A percentile compares a stretch with the other conserved stretches of the same genome.
Evolutionary conservation across 2,888 invertebrate species (phyloP).

Genomic region (Aporophyla nigra): DNA sequence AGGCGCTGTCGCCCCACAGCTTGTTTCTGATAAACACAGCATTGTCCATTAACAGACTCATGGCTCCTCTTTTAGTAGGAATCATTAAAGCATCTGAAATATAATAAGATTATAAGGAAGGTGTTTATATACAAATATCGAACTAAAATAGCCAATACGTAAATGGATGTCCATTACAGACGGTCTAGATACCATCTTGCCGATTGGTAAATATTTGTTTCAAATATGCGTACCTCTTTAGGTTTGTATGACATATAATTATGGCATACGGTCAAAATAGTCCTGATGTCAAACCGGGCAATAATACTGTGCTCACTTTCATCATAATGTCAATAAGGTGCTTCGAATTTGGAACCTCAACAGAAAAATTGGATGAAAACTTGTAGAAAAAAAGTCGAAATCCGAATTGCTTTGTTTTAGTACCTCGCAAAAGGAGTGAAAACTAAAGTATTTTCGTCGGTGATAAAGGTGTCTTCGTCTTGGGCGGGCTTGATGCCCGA

Average conservation of each 20-base stretch:
- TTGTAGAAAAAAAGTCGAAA: not conserved
- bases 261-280: too few relatives aligned
- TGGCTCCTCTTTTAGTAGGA: constrained; percentile 62
- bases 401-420: not conserved
- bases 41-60: constrained; percentile 59
- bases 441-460: not conserved
- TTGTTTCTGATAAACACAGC: constrained; percentile 64
- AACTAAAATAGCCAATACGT: not conserved
- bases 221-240: too few relatives aligned
- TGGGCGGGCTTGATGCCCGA: too few relatives aligned
- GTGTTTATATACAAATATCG: not conserved
- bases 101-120: not conserved
- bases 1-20: constrained; percentile 45
- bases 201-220: not conserved
- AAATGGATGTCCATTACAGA: not conserved
- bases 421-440: not conserved
- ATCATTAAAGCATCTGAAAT: constrained; percentile 67
- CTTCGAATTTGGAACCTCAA: not conserved
- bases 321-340: not conserved
- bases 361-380: not conserved
- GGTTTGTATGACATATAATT: too few relatives aligned
- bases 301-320: not conserved
- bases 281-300: too few relatives aligned
- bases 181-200: not conserved
- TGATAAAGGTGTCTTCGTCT: not conserved